A percentile compares a stretch with the other conserved stretches of the same genome.
Conservation (phyloP, 1,140 invertebrate genomes). For the Drosophila carrolli region DNA sequence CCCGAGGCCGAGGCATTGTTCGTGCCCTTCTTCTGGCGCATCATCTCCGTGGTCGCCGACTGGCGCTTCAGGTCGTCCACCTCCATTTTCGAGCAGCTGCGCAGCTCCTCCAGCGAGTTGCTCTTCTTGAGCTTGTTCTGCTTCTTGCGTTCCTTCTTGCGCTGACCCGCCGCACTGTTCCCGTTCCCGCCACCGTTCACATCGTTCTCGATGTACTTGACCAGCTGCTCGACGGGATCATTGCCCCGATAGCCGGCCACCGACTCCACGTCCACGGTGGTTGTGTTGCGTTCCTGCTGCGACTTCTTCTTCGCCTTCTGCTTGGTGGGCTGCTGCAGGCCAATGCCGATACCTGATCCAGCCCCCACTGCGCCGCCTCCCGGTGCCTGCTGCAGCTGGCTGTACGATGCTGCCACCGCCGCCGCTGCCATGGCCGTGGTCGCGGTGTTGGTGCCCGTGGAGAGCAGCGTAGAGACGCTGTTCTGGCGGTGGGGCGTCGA, state of each 20-base stretch:
- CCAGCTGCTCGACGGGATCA: conserved; percentile 85
- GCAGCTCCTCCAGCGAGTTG: conserved; percentile 89
- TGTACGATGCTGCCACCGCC: conserved; percentile 56
- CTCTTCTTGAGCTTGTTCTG: conserved; percentile 86
- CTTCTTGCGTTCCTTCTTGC: conserved; percentile 75
- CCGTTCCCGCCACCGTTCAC: conserved; percentile 28
- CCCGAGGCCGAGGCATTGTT: conserved; percentile 5
- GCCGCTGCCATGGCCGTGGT: conserved; percentile 63
- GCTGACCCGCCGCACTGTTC: conserved; percentile 24
- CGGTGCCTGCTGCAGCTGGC: conserved; percentile 41
- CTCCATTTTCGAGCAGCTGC: conserved; percentile 83
- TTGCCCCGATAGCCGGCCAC: conserved; percentile 87
- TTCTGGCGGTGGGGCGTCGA: conserved; percentile 43
- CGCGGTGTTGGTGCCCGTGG: conserved; percentile 44
- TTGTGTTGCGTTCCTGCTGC: conserved; percentile 85
- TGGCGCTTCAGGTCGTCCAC: conserved; percentile 80
- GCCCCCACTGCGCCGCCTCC: conserved; percentile 1
- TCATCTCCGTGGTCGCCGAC: conserved; percentile 81
- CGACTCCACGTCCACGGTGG: conserved; percentile 86
- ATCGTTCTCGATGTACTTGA: conserved; percentile 85
- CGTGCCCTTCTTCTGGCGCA: conserved; percentile 72
- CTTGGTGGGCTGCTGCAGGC: conserved; percentile 48
- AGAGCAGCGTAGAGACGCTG: conserved; percentile 55
- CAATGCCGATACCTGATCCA: background rate
- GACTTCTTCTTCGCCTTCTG: conserved; percentile 75